These are phyloP conservation scores for Heliconius charithonia DNA, from an alignment of 2,888 invertebrate genomes.

Conservation along the genomic window DNA sequence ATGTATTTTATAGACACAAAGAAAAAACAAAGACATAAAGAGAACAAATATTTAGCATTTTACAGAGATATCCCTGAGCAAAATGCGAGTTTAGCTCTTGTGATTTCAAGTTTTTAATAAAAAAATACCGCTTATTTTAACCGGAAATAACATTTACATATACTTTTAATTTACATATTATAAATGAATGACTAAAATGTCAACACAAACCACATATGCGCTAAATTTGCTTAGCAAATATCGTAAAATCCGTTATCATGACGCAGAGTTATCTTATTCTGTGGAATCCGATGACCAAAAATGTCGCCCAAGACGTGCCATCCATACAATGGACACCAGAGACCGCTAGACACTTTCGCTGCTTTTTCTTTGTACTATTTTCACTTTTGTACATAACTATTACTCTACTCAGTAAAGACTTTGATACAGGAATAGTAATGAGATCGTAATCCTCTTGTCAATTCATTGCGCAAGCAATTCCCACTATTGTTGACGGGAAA, in stretches of 20 bases:
- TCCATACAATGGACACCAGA: slow-evolving; percentile 71
- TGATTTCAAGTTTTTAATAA: not conserved
- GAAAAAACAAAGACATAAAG: too few species aligned
- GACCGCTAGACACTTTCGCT: slow-evolving; percentile 76
- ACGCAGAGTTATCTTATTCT: slow-evolving; percentile 31
- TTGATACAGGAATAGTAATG: slow-evolving; percentile 50
- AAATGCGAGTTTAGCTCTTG: not conserved
- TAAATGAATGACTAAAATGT: not conserved
- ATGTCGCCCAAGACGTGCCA: slow-evolving; percentile 69
- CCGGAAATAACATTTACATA: slow-evolving; percentile 8
- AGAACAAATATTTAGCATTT: not conserved
- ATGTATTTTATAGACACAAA: not conserved
- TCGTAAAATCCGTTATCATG: slow-evolving; percentile 47
- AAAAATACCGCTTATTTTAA: slow-evolving; percentile 7
- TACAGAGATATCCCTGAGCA: not conserved
- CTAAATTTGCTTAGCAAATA: slow-evolving; percentile 9
- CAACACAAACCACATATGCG: not conserved
- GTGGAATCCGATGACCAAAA: slow-evolving; percentile 59
- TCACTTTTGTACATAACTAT: slow-evolving; percentile 73
- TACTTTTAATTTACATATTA: slow-evolving; percentile 13
- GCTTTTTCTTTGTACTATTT: slow-evolving; percentile 74
- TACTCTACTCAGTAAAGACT: slow-evolving; percentile 41
- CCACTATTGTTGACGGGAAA: slow-evolving; percentile 26
- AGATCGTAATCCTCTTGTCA: slow-evolving; percentile 55
- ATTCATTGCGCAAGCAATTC: slow-evolving; percentile 52